These are phyloP conservation scores for Odontophorus gujanensis DNA, from an alignment of 2,113 vertebrate genomes.

Conservation along the genomic window DNA sequence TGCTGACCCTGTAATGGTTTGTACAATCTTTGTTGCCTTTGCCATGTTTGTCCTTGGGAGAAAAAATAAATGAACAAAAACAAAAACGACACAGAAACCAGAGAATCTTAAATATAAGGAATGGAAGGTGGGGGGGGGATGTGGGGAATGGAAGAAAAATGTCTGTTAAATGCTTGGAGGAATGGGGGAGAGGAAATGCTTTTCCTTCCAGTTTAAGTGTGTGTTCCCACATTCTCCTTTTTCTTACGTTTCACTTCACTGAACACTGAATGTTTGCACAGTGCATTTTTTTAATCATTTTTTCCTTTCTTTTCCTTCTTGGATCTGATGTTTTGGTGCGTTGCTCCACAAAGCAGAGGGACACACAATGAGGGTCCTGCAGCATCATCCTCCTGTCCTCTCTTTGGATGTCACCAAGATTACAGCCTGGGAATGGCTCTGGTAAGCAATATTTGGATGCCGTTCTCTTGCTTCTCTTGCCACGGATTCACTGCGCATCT, in stretches of 20 bases:
- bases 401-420: background rate
- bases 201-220: background rate
- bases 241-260: background rate
- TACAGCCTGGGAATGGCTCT: background rate
- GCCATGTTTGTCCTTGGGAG: background rate
- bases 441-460: background rate
- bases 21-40: background rate
- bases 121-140: background rate
- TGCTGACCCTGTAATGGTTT: background rate
- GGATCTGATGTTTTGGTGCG: background rate
- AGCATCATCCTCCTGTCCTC: background rate
- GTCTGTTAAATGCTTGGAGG: fast-evolving
- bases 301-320: fast-evolving
- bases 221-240: background rate
- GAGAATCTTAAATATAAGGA: background rate
- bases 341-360: background rate
- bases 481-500: background rate
- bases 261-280: background rate
- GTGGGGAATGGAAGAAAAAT: background rate
- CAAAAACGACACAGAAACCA: fast-evolving
- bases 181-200: background rate
- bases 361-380: background rate
- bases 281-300: fast-evolving
- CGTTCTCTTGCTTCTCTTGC: background rate
- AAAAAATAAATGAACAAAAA: background rate